Percentiles rank a stretch among this genome's conserved stretches.
phyloP scores from a whole-genome alignment of 2,888 invertebrate genomes.

The Scotopteryx bipunctaria region DNA sequence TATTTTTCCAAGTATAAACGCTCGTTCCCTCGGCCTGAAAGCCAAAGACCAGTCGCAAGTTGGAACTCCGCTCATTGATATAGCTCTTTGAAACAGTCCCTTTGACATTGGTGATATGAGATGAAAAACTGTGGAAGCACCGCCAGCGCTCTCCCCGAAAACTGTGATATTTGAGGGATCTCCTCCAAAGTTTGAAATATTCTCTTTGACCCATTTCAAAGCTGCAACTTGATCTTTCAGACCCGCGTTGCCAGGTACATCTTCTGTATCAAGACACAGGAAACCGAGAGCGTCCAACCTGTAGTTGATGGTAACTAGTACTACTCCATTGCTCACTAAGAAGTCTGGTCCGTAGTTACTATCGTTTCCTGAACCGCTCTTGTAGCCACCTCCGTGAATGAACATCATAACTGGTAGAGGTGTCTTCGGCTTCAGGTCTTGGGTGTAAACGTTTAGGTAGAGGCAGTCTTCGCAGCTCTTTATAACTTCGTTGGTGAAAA shows the following conservation, averaged over 20 bases:
- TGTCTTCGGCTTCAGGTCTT: constrained; percentile 33
- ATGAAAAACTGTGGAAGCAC: constrained; percentile 36
- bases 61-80: constrained; percentile 58
- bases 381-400: constrained; percentile 54
- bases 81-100: constrained; percentile 59
- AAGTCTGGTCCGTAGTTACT: constrained; percentile 76
- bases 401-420: constrained; percentile 54
- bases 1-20: constrained; percentile 48
- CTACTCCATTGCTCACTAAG: constrained; percentile 72
- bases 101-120: constrained; percentile 60
- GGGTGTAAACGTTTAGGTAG: constrained; percentile 56
- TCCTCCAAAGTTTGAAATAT: constrained; percentile 54
- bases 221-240: constrained; percentile 67
- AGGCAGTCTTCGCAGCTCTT: constrained; percentile 51
- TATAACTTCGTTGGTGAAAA: constrained; percentile 20
- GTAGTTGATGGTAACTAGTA: constrained; percentile 82
- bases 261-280: constrained; percentile 72
- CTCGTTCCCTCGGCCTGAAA: constrained; percentile 45
- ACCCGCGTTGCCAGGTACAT: constrained; percentile 84
- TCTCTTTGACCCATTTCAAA: constrained; percentile 52
- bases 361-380: constrained; percentile 56
- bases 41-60: constrained; percentile 47
- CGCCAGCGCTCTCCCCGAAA: constrained; percentile 43
- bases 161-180: constrained; percentile 50
- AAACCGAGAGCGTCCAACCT: constrained; percentile 80